Conservation (phyloP, 1,140 invertebrate genomes). For the Polyergus mexicanus region DNA sequence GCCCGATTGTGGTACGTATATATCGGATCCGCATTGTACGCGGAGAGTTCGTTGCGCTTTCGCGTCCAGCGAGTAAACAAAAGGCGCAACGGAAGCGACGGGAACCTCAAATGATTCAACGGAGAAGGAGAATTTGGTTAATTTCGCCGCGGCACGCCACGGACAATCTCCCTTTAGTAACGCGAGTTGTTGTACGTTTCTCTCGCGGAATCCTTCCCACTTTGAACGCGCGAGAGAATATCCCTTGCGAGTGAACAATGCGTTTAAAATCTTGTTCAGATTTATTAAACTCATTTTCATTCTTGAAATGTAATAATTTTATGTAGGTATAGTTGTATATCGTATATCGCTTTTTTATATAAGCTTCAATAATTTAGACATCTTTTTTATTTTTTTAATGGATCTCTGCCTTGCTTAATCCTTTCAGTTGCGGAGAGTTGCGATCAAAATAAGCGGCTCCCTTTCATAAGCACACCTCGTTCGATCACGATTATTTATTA, state of each 20-base stretch:
- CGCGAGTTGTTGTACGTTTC: constrained; percentile 26
- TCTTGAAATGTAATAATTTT: not conserved
- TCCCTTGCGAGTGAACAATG: not conserved
- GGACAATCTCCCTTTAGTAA: constrained; percentile 47
- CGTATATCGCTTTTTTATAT: too few relatives aligned
- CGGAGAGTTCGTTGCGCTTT: constrained; percentile 56
- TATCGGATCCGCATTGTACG: constrained; percentile 28
- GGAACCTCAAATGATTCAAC: constrained; percentile 50
- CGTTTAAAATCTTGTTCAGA: constrained; percentile 3
- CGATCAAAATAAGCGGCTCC: too few relatives aligned
- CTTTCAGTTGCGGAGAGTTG: not conserved
- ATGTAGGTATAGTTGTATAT: not conserved
- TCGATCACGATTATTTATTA: too few relatives aligned
- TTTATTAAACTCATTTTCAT: not conserved
- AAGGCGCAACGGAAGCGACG: constrained; percentile 51
- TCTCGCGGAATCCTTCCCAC: constrained; percentile 20
- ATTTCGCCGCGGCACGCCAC: constrained; percentile 50
- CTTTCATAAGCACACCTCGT: too few relatives aligned
- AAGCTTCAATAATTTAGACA: not conserved
- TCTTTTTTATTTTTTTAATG: not conserved
- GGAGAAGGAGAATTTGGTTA: constrained; percentile 58
- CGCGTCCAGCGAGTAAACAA: constrained; percentile 46
- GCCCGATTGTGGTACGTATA: not conserved
- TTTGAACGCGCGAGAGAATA: not conserved
- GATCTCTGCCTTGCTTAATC: not conserved